Conservation (phyloP, 2,113 vertebrate species). For the Athene noctua region DNA sequence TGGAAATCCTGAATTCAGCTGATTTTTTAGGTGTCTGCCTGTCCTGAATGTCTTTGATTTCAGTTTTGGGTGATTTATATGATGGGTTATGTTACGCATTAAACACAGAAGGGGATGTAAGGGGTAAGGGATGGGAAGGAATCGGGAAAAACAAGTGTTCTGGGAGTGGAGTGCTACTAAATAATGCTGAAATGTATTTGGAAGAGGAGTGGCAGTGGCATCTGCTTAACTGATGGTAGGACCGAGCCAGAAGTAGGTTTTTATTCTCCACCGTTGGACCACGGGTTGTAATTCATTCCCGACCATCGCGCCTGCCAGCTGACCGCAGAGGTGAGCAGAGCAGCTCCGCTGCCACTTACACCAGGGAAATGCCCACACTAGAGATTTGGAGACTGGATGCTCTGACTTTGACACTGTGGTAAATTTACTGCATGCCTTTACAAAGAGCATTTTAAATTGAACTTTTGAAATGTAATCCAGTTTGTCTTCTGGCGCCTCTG, state of each 20-base stretch:
- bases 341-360: background rate
- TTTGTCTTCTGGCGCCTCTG: background rate
- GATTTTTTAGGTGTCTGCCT: background rate
- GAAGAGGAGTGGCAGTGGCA: background rate
- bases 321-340: background rate
- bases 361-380: background rate
- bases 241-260: background rate
- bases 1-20: background rate
- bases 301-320: accelerated
- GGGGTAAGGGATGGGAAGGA: background rate
- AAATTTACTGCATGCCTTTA: background rate
- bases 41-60: background rate
- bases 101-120: background rate
- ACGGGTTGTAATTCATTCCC: background rate
- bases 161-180: background rate
- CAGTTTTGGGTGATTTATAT: background rate
- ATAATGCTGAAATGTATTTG: background rate
- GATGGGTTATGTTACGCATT: background rate
- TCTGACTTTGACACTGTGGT: background rate
- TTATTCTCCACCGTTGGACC: background rate
- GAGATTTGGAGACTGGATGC: background rate
- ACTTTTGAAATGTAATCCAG: background rate
- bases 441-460: background rate
- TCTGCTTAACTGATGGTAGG: background rate
- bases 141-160: background rate